Conservation (phyloP, 2,888 invertebrate genomes). For the Rhagium mordax region DNA sequence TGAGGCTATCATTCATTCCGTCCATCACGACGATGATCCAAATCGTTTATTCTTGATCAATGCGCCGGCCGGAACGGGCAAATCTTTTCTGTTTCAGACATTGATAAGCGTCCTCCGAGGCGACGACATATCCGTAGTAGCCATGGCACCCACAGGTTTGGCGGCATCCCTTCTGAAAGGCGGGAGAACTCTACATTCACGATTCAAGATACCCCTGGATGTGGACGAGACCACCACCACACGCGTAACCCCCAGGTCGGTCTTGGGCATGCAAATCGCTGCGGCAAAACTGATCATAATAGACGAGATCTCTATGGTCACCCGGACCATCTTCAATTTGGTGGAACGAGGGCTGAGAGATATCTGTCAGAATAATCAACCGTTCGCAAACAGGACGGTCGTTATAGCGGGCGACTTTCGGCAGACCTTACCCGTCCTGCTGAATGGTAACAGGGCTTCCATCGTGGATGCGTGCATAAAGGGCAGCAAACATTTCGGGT, state of each 20-base stretch:
- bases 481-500: neutral
- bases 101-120: neutral
- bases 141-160: neutral
- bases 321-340: neutral
- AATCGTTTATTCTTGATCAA: neutral
- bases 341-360: conserved; percentile 12
- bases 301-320: conserved; percentile 19
- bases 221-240: neutral
- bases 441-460: conserved; percentile 30
- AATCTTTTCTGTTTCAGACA: conserved; percentile 7
- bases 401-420: conserved; percentile 38
- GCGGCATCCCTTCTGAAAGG: neutral
- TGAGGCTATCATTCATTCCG: neutral
- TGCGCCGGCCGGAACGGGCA: neutral
- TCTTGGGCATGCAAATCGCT: neutral
- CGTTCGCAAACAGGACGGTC: conserved; percentile 33
- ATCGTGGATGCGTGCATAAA: conserved; percentile 36
- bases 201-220: neutral
- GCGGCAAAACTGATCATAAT: neutral
- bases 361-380: neutral
- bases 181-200: conserved; percentile 10
- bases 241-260: neutral
- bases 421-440: conserved; percentile 39
- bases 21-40: neutral
- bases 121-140: neutral